A percentile compares a stretch with the other conserved stretches of the same genome.
Conservation (phyloP, 2,113 vertebrate species). For the Limnothrissa miodon region DNA sequence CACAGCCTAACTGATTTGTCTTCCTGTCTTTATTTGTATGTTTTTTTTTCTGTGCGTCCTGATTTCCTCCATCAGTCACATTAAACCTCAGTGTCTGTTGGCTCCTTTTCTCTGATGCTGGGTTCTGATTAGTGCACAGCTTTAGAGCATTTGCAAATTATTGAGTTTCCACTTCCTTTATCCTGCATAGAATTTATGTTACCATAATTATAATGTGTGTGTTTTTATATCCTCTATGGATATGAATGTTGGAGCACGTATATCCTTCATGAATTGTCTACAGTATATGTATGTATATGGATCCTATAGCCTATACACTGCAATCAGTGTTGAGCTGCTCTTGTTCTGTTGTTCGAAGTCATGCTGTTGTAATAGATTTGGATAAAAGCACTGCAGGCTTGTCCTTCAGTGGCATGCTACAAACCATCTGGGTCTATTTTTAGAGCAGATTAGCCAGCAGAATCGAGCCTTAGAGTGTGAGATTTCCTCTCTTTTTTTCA, state of each 20-base stretch:
- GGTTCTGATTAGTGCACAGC: neutral
- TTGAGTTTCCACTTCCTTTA: neutral
- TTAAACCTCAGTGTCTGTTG: neutral
- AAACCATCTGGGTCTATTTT: constrained; percentile 31
- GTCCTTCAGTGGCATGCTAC: constrained; percentile 30
- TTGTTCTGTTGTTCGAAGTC: neutral
- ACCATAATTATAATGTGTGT: neutral
- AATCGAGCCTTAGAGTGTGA: constrained; percentile 12
- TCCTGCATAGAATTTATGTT: neutral
- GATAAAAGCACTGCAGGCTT: neutral
- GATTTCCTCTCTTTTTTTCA: constrained; percentile 23
- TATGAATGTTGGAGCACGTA: neutral
- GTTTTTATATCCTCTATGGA: neutral
- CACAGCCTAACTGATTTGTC: neutral
- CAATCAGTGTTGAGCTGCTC: neutral
- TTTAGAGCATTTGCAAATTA: neutral
- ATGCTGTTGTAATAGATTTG: constrained; percentile 8
- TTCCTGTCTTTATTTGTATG: neutral
- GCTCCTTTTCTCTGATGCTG: neutral
- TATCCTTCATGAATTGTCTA: neutral
- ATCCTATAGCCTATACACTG: neutral
- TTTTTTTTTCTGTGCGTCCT: neutral
- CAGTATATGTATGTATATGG: neutral
- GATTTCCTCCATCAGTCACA: constrained; percentile 21
- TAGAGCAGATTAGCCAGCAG: constrained; percentile 37